Evolutionary conservation across 2,888 invertebrate species (phyloP), one percentile per base, ranked within the genome.

Genomic region (Nebria salina): DNA sequence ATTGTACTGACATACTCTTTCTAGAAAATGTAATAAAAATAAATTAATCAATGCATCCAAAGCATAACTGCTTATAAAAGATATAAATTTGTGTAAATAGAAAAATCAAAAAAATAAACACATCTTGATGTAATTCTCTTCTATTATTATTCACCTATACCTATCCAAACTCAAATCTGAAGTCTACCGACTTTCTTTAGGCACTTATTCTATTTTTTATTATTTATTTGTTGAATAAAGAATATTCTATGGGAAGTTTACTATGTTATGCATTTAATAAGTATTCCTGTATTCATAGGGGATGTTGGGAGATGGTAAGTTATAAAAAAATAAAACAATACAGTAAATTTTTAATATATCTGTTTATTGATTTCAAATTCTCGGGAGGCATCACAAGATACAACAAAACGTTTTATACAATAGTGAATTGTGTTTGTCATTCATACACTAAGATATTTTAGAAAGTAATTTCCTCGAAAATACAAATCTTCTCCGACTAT

Each of bases 341-440:
- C 66, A 66, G 20, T 15, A 25, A 7, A 26, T 26, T 70, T 26
- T 26, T 70, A 15, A 15, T 15, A 68, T 68, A 26, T 70, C 26
- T 87, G 87, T 88, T 87, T 88, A 88, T 88, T 88, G 88, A 88
- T 88, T 87, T 88, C 88, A 87, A 87, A 87, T 87, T 87, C 87
- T 85, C 84, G 84, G 83, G 86, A 87, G 87, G 86, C 84, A 83
- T 82, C 72, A 73, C 76, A 83, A 82, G 83, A 64, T 74, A 54
- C 43, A 74, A 79, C 54, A 65, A 76, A 76, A 25, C 70, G 15
- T 72, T 75, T 72, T 66, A 76, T 81, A 81, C 81, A 81, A 73
- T 72, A 81, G 73, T 70, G 72, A 81, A 72, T 81, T 76, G 76
- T 72, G 76, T 76, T 81, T 76, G 68, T 72, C 54, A 76, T 72